Base-by-base conservation (phyloP, 2,113 vertebrate genomes). In the Nicator chloris region DNA sequence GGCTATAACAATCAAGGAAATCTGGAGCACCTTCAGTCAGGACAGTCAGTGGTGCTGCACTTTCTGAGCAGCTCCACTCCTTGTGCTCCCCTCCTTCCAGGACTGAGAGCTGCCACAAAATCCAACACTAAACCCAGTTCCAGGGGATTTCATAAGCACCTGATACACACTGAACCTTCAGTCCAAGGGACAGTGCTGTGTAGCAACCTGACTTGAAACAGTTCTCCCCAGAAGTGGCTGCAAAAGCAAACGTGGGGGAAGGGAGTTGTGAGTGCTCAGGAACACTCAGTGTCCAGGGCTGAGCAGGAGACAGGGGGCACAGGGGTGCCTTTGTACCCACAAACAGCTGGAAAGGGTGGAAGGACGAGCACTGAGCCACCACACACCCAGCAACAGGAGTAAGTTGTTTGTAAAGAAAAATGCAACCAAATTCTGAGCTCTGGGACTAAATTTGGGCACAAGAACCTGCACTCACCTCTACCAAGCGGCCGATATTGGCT, bases 401-500 rank as follows among this genome's bases (percentile, higher is more conserved):
- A 9, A 65, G 4, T 10, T 22, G 26, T 23, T 61, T 4, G 5
- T 15, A 10, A 87, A 47, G 66, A 21, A n/a, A 39, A 80, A 65
- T 16, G 6, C 10, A 45, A 24, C 28, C 28, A 2, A 10, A 22
- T 15, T 11, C n/a, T 16, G 11, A 24, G 19, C 1, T 8, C 0
- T 2, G 11, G 61, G 33, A n/a, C 0, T 33, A 16, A 20, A 11
- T 1, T 0, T 0, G 13, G 37, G 27, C 8, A 51, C 0, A 12
- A 15, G 68, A 21, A 51, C 0, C 65, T 13, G 54, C 30, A 95
- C 98, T 98, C 83, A 99, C 99, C 98, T 99, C 99, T 68, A 99
- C 99, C 95, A 99, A 98, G 92, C 99, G 99, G 35, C 99, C 99
- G 0, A 99, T 99, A 51, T 99, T 99, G 96, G 99, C 99, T 95